Percentiles rank a stretch among this genome's conserved stretches.
Evolutionary conservation across 1,140 invertebrate genomes (phyloP).

Genomic region (Macrobrachium nipponense): DNA sequence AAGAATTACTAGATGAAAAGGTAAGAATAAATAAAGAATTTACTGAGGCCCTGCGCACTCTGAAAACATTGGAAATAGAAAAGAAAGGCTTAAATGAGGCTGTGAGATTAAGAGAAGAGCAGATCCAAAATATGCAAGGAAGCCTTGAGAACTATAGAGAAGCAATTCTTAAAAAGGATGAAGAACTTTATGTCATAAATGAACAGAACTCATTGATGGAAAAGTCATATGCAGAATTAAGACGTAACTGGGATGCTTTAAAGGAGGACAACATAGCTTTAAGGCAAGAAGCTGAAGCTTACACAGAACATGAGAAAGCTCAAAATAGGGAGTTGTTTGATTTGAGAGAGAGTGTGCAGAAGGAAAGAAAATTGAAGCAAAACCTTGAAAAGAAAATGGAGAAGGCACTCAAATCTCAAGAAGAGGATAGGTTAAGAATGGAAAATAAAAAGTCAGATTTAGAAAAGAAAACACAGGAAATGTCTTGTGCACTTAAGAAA

Average conservation of each 20-base stretch:
- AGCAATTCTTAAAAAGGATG: constrained; percentile 54
- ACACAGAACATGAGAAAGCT: constrained; percentile 42
- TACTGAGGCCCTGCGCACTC: background rate
- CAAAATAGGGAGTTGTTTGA: constrained; percentile 42
- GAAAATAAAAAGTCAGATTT: constrained; percentile 20
- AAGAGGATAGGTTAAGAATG: constrained; percentile 29
- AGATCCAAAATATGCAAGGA: constrained; percentile 56
- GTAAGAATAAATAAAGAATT: constrained; percentile 33
- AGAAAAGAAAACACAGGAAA: background rate
- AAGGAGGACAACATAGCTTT: constrained; percentile 45
- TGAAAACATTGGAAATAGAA: constrained; percentile 39
- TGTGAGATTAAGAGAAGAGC: constrained; percentile 43
- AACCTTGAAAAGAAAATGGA: constrained; percentile 51
- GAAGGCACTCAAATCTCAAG: constrained; percentile 6
- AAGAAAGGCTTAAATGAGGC: constrained; percentile 41
- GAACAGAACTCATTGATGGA: constrained; percentile 36
- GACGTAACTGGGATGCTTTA: constrained; percentile 33
- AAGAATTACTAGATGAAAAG: constrained; percentile 5
- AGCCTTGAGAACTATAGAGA: constrained; percentile 48
- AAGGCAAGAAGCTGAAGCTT: constrained; percentile 47
- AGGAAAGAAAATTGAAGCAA: constrained; percentile 56
- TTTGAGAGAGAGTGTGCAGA: constrained; percentile 48
- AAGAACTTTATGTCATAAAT: constrained; percentile 41
- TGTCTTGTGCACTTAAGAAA: background rate
- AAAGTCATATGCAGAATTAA: constrained; percentile 30